Percentiles rank a stretch among this genome's conserved stretches.
Conservation (phyloP, 2,797 vertebrate genomes). For the Gobio occitaniae region DNA sequence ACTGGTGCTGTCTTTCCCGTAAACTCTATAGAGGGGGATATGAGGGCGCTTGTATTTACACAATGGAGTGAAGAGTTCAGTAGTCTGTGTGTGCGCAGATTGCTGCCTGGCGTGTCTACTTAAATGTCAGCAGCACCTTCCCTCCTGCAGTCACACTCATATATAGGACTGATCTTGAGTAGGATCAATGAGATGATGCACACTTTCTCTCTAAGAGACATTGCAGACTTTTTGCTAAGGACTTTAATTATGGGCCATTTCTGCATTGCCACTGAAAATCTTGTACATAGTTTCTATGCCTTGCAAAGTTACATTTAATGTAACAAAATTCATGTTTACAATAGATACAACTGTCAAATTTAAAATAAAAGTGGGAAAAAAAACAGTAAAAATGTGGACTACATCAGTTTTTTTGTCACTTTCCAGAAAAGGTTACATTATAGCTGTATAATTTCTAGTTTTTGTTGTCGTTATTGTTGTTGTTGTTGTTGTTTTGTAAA, state of each 20-base stretch:
- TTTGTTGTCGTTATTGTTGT: too few species aligned
- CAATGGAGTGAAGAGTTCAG: constrained; percentile 79
- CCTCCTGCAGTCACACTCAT: constrained; percentile 36
- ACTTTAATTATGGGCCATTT: constrained; percentile 52
- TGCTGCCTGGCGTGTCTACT: constrained; percentile 67
- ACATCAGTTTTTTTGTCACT: neutral
- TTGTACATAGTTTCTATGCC: neutral
- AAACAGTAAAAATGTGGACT: neutral
- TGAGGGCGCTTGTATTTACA: constrained; percentile 72
- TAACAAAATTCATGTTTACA: neutral
- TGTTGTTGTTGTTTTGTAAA: too few species aligned
- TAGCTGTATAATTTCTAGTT: neutral
- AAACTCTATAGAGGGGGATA: constrained; percentile 68
- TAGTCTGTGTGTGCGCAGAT: constrained; percentile 64
- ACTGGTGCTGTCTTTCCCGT: constrained; percentile 72
- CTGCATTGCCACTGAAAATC: neutral
- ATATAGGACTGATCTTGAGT: neutral
- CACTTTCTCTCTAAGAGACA: constrained; percentile 38
- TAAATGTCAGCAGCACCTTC: constrained; percentile 75
- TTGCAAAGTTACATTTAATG: neutral
- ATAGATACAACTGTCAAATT: too few species aligned
- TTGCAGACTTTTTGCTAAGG: neutral
- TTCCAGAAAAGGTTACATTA: neutral
- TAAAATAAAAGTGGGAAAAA: neutral
- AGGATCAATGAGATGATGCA: neutral